phyloP scores from a whole-genome alignment of 2,113 vertebrate species.

The Lethenteron reissneri region DNA sequence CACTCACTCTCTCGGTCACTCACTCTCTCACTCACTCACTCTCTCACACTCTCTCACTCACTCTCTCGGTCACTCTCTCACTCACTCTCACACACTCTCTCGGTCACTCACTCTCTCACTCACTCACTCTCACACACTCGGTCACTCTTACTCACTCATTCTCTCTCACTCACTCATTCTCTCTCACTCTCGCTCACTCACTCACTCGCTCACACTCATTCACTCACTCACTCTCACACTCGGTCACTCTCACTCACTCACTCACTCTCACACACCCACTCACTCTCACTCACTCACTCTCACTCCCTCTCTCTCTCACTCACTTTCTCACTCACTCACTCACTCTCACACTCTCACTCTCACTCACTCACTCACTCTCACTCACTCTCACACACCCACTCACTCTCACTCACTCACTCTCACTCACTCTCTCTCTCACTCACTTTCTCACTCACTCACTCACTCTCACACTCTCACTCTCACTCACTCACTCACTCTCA shows the following conservation, averaged over 20 bases:
- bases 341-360: not conserved
- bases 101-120: not conserved
- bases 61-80: not conserved
- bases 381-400: no score
- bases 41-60: not conserved
- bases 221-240: not conserved
- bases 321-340: not conserved
- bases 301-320: not conserved
- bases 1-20: not conserved
- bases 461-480: no score
- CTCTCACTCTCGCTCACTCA: not conserved
- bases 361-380: no score
- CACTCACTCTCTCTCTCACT: no score
- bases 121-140: not conserved
- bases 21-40: not conserved
- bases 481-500: no score
- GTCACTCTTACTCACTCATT: not conserved
- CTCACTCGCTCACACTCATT: not conserved
- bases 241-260: not conserved
- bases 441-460: no score
- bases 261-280: not conserved
- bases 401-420: no score
- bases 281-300: constrained; percentile 5
- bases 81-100: not conserved
- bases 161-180: not conserved